Percentiles rank a stretch among this genome's conserved stretches.
phyloP scores from a whole-genome alignment of 2,888 invertebrate species.

The Harpalus rubripes region DNA sequence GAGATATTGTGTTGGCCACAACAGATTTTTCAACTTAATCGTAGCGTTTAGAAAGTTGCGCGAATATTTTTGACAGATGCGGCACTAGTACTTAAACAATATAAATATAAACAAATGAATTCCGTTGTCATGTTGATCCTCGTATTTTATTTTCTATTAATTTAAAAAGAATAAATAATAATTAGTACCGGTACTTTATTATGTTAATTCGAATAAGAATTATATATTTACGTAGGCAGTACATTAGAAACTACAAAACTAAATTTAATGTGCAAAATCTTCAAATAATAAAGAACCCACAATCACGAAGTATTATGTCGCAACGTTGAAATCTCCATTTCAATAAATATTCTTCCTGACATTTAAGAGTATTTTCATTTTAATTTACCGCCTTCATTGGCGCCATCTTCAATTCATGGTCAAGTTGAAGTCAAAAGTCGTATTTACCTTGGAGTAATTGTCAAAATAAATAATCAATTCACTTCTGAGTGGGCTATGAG shows the following conservation, averaged over 20 bases:
- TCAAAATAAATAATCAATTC: conserved; percentile 22
- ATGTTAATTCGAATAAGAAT: neutral
- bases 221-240: neutral
- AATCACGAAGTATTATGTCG: conserved; percentile 21
- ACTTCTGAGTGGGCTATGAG: conserved; percentile 47
- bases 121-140: no score
- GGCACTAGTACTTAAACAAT: no score
- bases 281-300: conserved; percentile 19
- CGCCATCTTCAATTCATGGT: conserved; percentile 47
- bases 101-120: no score
- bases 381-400: conserved; percentile 23
- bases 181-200: neutral
- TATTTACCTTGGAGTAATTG: conserved; percentile 15
- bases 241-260: neutral
- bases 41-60: no score
- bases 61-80: no score
- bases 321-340: conserved; percentile 25
- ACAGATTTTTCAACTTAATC: no score
- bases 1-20: no score
- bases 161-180: neutral
- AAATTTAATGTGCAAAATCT: conserved; percentile 19
- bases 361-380: conserved; percentile 10
- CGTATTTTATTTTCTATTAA: neutral
- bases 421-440: conserved; percentile 12
- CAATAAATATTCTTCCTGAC: conserved; percentile 42